These are phyloP conservation scores for Cheirogaleus medius DNA, from an alignment of 2,113 vertebrate genomes.

Conservation along the genomic window DNA sequence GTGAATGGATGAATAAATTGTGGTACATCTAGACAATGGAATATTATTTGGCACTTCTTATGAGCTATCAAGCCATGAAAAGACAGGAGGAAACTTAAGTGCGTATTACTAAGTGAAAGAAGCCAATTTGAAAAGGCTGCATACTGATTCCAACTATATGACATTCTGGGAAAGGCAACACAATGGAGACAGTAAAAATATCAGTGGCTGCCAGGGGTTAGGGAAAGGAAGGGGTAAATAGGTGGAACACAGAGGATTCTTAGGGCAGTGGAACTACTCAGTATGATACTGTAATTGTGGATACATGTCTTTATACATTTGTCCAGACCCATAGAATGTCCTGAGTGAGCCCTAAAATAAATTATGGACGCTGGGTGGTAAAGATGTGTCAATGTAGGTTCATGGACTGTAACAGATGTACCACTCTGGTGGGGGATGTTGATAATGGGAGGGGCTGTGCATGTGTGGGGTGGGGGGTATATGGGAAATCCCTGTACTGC, in stretches of 20 bases:
- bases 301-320: background rate
- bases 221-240: background rate
- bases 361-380: background rate
- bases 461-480: background rate
- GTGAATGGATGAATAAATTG: background rate
- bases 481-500: background rate
- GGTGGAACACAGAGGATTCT: background rate
- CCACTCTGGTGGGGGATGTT: background rate
- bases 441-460: background rate
- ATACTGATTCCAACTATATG: background rate
- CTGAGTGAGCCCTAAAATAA: background rate
- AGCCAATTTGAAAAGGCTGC: background rate
- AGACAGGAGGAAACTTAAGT: background rate
- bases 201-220: too few relatives aligned
- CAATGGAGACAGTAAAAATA: background rate
- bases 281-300: rapidly evolving
- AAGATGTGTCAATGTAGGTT: background rate
- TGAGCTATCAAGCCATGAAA: background rate
- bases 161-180: background rate
- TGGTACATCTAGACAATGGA: background rate
- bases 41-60: background rate
- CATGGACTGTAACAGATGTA: background rate
- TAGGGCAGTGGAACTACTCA: background rate
- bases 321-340: background rate
- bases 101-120: background rate